Evolutionary conservation across 2,113 vertebrate genomes (phyloP), one percentile per base, ranked within the genome.

Genomic region (Sylvicapra grimmia): DNA sequence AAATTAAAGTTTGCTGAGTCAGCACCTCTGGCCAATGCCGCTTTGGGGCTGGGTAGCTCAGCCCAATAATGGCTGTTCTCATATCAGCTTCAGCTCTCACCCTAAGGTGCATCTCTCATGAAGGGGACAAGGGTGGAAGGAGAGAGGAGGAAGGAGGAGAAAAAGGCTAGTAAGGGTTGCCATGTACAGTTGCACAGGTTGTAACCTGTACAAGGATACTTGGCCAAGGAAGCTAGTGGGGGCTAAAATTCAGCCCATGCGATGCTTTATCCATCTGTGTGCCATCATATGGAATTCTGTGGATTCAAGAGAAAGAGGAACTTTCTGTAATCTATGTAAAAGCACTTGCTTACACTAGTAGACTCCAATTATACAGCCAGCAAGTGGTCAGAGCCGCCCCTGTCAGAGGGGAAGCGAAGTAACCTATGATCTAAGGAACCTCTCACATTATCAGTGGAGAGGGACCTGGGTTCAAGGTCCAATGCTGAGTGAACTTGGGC

Each of bases 1-100:
- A 97, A 98, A 98, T 98, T 98, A 97, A 98, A 68, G 96, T 98
- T 96, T 98, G 98, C 97, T 98, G 96, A 98, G 97, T 98, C 97
- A 98, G 96, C 97, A 96, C 97, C 97, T 98, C 90, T 96, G 94
- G 95, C 93, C 1, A 0, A 2, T 0, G 84, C 47, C 0, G 5
- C 72, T 96, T 86, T 36, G 86, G 90, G 93, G 83, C 82, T 54
- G 19, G 65, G 58, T 63, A 63, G 89, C 19, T 56, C 47, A 93
- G 79, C 54, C 91, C 61, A 12, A 4, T 29, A 25, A 21, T 51
- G 40, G 63, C 51, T 58, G 18, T 86, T 36, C 40, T 72, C 79
- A 27, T 1, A 33, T 36, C 93, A 63, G 59, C 56, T 51, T 86
- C 29, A 8, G 19, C 27, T 1, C 2, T 29, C 49, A 33, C 44